Evolutionary conservation across 2,888 invertebrate genomes (phyloP), one percentile per base, ranked within the genome.

Genomic region (Dioctria rufipes): DNA sequence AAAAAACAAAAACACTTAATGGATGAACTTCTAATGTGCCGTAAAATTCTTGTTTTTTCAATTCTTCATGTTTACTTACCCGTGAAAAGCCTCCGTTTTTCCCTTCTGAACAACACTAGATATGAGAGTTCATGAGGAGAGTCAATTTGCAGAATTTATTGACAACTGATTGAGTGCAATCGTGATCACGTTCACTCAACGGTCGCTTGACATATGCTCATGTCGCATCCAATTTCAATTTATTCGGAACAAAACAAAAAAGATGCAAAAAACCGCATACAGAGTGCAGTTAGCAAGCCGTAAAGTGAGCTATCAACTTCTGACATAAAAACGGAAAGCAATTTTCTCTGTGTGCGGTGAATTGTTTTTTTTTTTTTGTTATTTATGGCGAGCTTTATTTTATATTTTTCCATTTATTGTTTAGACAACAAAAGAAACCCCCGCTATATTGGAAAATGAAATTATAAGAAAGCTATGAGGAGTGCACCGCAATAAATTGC

Each of bases 81-180:
- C 49, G 67, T 46, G 67, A 49, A 67, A 67, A n/a, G 65, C n/a
- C 40, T 5, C n/a, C 42, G 65, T 42, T n/a, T 9, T 9, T 40
- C 40, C 40, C n/a, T 5, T 9, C 40, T 25, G 25, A 25, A 25
- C 25, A 25, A 25, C 25, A 65, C 40, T 40, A 65, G 42, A 40
- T 37, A 61, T 39, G 42, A 42, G 42, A 66, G 25, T 67, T 67
- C 67, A 67, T 49, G 67, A 67, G 25, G 5, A 13, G 54, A 54
- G 39, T 71, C 46, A 71, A 71, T 71, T 71, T 71, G 51, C 71
- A 39, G 71, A 71, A 39, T 49, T 67, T 71, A 71, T 71, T 71
- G 71, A 71, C 71, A 71, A 71, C 54, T 71, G 71, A 71, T 71
- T 71, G 71, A 71, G 71, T 71, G 71, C 54, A 71, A 71, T 71